These are phyloP conservation scores for Melanerpes formicivorus DNA, from an alignment of 2,113 vertebrate species.

Conservation along the genomic window DNA sequence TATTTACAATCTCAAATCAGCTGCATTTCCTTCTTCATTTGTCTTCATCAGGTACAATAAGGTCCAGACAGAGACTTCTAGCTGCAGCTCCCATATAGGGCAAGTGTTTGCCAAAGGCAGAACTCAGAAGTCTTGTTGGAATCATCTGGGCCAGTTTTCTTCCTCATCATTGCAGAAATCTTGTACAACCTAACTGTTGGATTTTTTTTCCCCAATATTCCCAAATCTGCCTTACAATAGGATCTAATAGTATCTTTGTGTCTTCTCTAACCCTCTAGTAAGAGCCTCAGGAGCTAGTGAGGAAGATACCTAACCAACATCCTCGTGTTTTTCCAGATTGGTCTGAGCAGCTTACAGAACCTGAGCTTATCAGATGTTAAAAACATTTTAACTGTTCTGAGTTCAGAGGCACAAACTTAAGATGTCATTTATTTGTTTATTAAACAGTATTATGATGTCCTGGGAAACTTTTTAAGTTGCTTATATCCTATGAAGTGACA, in stretches of 20 bases:
- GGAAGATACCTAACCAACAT: neutral
- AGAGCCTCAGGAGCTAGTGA: neutral
- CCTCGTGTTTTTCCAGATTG: neutral
- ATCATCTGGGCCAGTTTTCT: neutral
- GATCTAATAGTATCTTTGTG: neutral
- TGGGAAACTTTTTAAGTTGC: slow-evolving; percentile 63
- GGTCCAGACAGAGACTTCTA: neutral
- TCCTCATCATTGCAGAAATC: neutral
- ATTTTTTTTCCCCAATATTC: neutral
- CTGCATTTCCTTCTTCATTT: neutral
- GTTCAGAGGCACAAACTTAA: slow-evolving; percentile 13
- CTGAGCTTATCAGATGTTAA: neutral
- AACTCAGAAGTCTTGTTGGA: neutral
- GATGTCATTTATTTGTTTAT: slow-evolving; percentile 54
- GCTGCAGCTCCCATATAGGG: neutral
- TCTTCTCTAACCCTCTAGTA: neutral
- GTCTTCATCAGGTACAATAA: neutral
- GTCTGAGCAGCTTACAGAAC: neutral
- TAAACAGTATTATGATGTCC: slow-evolving; percentile 49
- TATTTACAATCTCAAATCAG: neutral
- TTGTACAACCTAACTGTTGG: neutral
- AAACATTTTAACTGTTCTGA: slow-evolving; percentile 36
- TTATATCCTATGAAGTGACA: slow-evolving; percentile 64
- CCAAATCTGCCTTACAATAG: neutral
- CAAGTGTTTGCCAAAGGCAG: neutral